Evolutionary conservation across 2,113 vertebrate species (phyloP).

Genomic region (Vulpes lagopus): DNA sequence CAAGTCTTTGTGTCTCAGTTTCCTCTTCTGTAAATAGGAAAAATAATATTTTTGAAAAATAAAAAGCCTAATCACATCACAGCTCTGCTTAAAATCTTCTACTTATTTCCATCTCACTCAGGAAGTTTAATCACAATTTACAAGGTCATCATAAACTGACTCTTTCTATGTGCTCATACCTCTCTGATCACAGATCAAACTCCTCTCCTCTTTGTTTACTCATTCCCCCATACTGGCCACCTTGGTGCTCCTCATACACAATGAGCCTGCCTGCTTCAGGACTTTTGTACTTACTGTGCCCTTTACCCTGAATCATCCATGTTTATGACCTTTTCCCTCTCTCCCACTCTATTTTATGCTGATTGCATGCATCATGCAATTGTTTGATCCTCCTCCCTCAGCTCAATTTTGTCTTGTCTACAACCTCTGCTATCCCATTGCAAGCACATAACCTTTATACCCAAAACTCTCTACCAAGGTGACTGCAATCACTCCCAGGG

Average conservation of each 20-base stretch:
- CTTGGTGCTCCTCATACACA: background rate
- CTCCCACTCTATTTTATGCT: background rate
- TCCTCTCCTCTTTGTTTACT: background rate
- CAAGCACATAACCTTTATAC: background rate
- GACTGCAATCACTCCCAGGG: background rate
- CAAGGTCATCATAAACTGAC: background rate
- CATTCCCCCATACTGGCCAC: background rate
- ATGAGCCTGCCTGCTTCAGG: background rate
- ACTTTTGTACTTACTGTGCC: background rate
- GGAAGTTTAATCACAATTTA: background rate
- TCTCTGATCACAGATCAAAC: background rate
- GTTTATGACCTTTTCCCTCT: background rate
- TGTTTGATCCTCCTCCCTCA: background rate
- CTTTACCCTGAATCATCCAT: background rate
- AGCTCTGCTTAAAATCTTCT: background rate
- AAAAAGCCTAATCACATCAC: background rate
- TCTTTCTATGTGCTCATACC: background rate
- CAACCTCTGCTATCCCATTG: background rate
- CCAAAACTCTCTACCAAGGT: background rate
- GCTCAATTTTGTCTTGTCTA: background rate
- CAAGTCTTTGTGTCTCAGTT: background rate
- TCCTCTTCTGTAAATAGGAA: background rate
- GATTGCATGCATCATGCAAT: background rate
- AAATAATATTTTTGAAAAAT: background rate
- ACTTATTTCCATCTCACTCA: background rate